Evolutionary conservation across 1,140 invertebrate species (phyloP).

Genomic region (Heliconius hewitsoni): DNA sequence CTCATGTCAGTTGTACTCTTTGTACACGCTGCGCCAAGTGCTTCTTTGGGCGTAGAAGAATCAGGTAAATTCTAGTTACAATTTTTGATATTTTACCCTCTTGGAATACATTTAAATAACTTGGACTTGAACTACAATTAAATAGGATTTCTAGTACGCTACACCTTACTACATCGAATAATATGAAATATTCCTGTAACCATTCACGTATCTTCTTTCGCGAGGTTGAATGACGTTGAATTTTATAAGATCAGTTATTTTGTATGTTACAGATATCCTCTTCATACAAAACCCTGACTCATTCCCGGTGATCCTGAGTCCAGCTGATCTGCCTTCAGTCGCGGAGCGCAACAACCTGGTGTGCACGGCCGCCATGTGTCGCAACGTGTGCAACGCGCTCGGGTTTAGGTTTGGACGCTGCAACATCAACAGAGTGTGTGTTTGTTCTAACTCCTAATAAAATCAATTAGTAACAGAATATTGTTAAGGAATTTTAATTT

Average conservation of each 20-base stretch:
- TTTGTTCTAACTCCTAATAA: too few relatives aligned
- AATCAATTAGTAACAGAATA: too few relatives aligned
- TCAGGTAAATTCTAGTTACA: not conserved
- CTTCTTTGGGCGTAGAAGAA: not conserved
- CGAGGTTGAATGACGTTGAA: too few relatives aligned
- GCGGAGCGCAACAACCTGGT: conserved; percentile 16
- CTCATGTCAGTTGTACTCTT: not conserved
- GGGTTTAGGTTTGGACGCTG: conserved; percentile 19
- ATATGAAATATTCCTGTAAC: too few relatives aligned
- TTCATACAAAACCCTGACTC: not conserved
- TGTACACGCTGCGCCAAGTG: not conserved
- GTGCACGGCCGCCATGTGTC: conserved; percentile 36
- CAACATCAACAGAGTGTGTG: too few relatives aligned
- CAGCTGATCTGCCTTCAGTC: not conserved
- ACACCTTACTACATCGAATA: too few relatives aligned
- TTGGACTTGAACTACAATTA: too few relatives aligned
- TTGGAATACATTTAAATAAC: not conserved
- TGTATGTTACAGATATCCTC: not conserved
- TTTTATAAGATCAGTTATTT: not conserved
- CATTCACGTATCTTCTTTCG: too few relatives aligned
- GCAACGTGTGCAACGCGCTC: conserved; percentile 22
- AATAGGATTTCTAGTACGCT: too few relatives aligned
- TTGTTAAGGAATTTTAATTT: too few relatives aligned
- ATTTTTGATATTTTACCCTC: not conserved
- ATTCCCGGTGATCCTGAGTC: not conserved